Evolutionary conservation across 1,140 invertebrate genomes (phyloP), one percentile per base, ranked within the genome.

Genomic region (Drosophila tani): DNA sequence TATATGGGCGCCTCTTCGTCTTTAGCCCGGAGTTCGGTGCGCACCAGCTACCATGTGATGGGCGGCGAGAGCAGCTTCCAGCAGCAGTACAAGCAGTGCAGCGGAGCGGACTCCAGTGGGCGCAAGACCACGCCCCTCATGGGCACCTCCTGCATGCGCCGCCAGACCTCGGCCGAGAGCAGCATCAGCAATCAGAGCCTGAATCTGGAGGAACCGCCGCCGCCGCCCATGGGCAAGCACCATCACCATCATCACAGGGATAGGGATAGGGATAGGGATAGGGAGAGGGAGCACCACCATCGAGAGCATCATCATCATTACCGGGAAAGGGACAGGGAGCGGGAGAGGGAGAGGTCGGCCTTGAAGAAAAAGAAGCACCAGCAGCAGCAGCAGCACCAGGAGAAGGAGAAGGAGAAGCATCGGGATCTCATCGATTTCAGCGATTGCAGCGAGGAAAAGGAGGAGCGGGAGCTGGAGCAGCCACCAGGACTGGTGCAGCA

Each of bases 101-200:
- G 84, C 4, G 82, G 47, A 1, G 76, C 84, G n/a, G 86, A 91
- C 27, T 83, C 79, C 35, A 80, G 76, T 49, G 68, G 75, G 17
- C 75, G 84, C 2, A 92, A 92, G 63, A 85, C 82, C 46, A 88
- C 85, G 0, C 75, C 87, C 1, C 79, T 92, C 1, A 78, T 88
- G 69, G 79, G 82, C n/a, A 80, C 80, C 5, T 79, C 82, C 7
- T 87, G 82, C 35, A 93, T 93, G 90, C 78, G 91, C 0, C 82
- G 92, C 3, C 92, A 93, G 68, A 92, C 92, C 3, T 93, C 92
- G 0, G 92, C 92, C 11, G 92, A 93, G 64, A 93, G 92, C 47
- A 93, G 92, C 60, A 92, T 93, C 8, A 92, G 91, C 15, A 93
- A 93, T 79, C 92, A 93, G 51, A 93, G 92, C 56, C 41, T 91